Percentiles rank a stretch among this genome's conserved stretches.
phyloP scores from a whole-genome alignment of 2,113 vertebrate species.

The Apeltes quadracus region DNA sequence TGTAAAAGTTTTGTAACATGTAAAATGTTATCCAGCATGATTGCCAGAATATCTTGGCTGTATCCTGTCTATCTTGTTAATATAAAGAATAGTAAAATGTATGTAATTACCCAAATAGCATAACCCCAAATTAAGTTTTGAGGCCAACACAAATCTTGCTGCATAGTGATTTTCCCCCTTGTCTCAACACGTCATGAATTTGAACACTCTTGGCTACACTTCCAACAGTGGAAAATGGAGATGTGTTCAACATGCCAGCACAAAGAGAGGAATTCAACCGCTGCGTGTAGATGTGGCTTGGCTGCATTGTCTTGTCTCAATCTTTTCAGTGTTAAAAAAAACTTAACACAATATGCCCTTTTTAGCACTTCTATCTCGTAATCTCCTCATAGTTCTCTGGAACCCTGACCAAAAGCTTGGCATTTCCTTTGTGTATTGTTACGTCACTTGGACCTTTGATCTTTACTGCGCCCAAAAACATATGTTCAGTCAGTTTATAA shows the following conservation, averaged over 20 bases:
- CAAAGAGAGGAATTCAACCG: slow-evolving; percentile 55
- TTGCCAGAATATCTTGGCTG: background rate
- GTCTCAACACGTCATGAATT: slow-evolving; percentile 22
- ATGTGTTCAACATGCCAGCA: slow-evolving; percentile 46
- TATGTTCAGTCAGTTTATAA: slow-evolving; percentile 21
- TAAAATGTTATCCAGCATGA: background rate
- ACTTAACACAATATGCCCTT: background rate
- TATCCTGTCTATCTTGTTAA: slow-evolving; percentile 5
- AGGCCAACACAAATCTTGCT: background rate
- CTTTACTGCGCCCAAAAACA: slow-evolving; percentile 6
- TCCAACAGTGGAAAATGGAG: slow-evolving; percentile 14
- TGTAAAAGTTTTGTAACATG: background rate
- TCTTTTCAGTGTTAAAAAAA: background rate
- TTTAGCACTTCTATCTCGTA: background rate
- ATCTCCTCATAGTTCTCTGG: background rate
- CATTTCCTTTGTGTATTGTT: background rate
- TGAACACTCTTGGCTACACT: slow-evolving; percentile 14
- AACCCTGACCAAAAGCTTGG: background rate
- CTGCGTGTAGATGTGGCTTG: slow-evolving; percentile 28
- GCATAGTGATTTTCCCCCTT: slow-evolving; percentile 8
- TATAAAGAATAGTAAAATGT: background rate
- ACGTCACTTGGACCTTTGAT: background rate
- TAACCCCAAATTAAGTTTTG: background rate
- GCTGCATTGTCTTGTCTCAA: slow-evolving; percentile 26
- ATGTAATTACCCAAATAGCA: slow-evolving; percentile 1